Percentiles rank a stretch among this genome's conserved stretches.
These are phyloP conservation scores for Eupleurogrammus muticus DNA, from an alignment of 2,797 vertebrate genomes.

Conservation along the genomic window DNA sequence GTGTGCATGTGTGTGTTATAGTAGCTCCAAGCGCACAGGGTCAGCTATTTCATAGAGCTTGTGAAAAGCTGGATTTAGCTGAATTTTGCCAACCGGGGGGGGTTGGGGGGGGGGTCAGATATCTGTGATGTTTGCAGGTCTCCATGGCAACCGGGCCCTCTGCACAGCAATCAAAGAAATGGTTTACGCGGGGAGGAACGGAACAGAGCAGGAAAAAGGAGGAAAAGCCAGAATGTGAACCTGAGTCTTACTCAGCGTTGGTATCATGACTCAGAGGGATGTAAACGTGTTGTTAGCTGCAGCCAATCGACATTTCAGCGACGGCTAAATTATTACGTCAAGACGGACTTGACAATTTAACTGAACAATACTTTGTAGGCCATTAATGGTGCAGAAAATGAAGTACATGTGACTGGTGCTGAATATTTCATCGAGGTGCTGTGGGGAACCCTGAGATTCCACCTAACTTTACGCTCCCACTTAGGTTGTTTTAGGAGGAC, in stretches of 20 bases:
- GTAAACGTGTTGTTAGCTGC: conserved; percentile 31
- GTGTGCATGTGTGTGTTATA: conserved; percentile 32
- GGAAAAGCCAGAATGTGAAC: conserved; percentile 33
- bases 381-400: conserved; percentile 2
- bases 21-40: conserved; percentile 24
- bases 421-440: conserved; percentile 22
- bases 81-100: conserved; percentile 59
- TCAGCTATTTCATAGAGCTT: conserved; percentile 49
- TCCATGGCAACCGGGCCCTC: conserved; percentile 58
- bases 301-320: conserved; percentile 25
- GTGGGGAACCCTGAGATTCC: conserved; percentile 2
- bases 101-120: no score
- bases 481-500: conserved; percentile 39
- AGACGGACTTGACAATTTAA: conserved; percentile 18
- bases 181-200: conserved; percentile 33
- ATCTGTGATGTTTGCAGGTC: conserved; percentile 61
- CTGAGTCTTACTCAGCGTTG: conserved; percentile 54
- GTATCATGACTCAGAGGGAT: conserved; percentile 30
- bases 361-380: conserved; percentile 12
- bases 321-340: conserved; percentile 22
- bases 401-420: conserved; percentile 9
- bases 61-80: conserved; percentile 66
- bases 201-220: not conserved
- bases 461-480: conserved; percentile 30
- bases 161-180: conserved; percentile 47